Conservation (phyloP, 2,888 invertebrate genomes). For the Tuberolachnus salignus region DNA sequence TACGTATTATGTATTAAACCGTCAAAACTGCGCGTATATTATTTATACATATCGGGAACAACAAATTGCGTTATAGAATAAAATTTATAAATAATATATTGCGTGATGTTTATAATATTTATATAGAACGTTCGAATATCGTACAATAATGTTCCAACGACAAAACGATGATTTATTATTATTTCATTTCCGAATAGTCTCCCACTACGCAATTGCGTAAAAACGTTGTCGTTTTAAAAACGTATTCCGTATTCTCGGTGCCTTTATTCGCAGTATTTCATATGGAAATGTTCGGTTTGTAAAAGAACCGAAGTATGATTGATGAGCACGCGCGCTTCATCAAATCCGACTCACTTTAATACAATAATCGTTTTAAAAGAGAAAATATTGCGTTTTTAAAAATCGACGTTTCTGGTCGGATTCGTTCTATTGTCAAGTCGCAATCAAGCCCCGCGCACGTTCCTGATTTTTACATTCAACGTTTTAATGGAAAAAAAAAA, state of each 20-base stretch:
- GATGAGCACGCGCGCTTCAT: conserved; percentile 44
- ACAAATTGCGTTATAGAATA: too few relatives aligned
- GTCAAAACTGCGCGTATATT: too few relatives aligned
- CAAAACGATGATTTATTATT: background rate
- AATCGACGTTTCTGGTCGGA: background rate
- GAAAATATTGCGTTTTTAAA: conserved; percentile 15
- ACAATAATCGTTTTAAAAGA: conserved; percentile 8
- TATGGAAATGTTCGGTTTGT: conserved; percentile 6
- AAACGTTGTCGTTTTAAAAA: background rate
- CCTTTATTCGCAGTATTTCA: background rate
- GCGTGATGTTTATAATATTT: too few relatives aligned
- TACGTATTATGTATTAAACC: too few relatives aligned
- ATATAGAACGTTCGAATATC: background rate
- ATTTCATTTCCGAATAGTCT: background rate
- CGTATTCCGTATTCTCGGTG: background rate
- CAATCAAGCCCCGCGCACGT: background rate
- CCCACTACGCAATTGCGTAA: background rate
- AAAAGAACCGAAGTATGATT: conserved; percentile 25
- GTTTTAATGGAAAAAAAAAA: background rate
- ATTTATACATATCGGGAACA: too few relatives aligned
- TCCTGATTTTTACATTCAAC: background rate
- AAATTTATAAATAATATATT: too few relatives aligned
- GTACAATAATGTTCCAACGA: background rate
- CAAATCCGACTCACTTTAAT: conserved; percentile 13
- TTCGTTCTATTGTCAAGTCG: background rate